phyloP scores from a whole-genome alignment of 1,140 invertebrate species.

The Drosophila obscura region DNA sequence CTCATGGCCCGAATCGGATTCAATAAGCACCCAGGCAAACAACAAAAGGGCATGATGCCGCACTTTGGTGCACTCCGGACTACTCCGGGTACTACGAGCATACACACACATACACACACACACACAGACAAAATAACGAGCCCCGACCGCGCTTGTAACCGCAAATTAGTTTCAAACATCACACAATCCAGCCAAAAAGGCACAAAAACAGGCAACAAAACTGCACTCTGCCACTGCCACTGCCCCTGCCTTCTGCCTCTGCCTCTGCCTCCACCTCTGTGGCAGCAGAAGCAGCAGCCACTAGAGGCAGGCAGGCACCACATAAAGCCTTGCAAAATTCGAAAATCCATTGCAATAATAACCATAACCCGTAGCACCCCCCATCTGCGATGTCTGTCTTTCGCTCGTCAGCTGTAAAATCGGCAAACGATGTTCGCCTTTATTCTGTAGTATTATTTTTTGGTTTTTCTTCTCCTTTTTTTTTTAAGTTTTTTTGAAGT shows the following conservation, averaged over 20 bases:
- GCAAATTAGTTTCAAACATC: slow-evolving; percentile 79
- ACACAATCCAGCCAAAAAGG: slow-evolving; percentile 43
- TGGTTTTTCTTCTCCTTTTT: slow-evolving; percentile 17
- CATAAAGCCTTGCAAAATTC: slow-evolving; percentile 59
- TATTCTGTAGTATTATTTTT: slow-evolving; percentile 40
- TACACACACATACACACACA: background rate
- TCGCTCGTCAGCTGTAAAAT: slow-evolving; percentile 55
- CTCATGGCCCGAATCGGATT: slow-evolving; percentile 39
- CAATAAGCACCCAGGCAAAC: slow-evolving; percentile 58
- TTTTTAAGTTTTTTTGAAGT: background rate
- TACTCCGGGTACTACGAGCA: no score
- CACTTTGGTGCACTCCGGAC: slow-evolving; percentile 52
- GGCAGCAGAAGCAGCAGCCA: slow-evolving; percentile 17
- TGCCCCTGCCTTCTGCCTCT: slow-evolving; percentile 4
- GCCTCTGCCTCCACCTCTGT: slow-evolving; percentile 5
- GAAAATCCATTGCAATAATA: slow-evolving; percentile 63
- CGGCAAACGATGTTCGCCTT: slow-evolving; percentile 61
- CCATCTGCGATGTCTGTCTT: background rate
- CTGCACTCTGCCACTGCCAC: slow-evolving; percentile 39
- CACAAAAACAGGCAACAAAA: slow-evolving; percentile 64
- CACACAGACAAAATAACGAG: slow-evolving; percentile 33
- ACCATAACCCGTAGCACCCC: slow-evolving; percentile 35
- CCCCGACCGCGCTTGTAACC: slow-evolving; percentile 66
- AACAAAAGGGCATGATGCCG: slow-evolving; percentile 81
- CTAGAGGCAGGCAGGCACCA: slow-evolving; percentile 5